These are phyloP conservation scores for Lophius piscatorius DNA, from an alignment of 2,113 vertebrate genomes.

Conservation along the genomic window DNA sequence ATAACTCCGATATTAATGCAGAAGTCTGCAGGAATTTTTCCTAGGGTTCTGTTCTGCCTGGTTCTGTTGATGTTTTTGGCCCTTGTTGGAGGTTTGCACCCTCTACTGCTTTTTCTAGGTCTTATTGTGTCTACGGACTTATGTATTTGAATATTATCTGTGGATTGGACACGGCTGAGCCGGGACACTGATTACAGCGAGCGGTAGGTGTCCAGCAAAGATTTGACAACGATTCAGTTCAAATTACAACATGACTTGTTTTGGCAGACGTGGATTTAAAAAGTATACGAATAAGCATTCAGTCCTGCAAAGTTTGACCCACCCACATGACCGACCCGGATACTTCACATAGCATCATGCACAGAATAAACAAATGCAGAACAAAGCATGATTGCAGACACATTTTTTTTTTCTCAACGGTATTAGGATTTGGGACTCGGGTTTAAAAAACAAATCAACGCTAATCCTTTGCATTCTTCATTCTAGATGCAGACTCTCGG, in stretches of 20 bases:
- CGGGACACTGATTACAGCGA: conserved; percentile 22
- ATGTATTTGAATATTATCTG: not conserved
- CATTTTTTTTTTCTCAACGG: not conserved
- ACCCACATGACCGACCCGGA: conserved; percentile 29
- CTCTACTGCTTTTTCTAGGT: no score
- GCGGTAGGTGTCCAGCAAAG: conserved; percentile 7
- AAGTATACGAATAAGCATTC: conserved; percentile 20
- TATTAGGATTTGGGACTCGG: not conserved
- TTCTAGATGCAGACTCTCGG: not conserved
- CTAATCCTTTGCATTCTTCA: not conserved
- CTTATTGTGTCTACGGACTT: no score
- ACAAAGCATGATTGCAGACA: not conserved
- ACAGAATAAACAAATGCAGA: not conserved
- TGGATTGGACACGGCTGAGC: not conserved
- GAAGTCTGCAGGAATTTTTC: no score
- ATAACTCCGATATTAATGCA: no score
- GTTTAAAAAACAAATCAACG: not conserved
- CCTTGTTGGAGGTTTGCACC: no score
- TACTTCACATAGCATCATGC: not conserved
- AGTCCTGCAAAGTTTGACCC: conserved; percentile 13
- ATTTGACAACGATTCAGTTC: conserved; percentile 27
- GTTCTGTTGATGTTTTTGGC: no score
- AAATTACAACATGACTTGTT: conserved; percentile 34
- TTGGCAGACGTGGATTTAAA: conserved; percentile 1
- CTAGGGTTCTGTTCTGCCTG: no score